Conservation (phyloP, 2,888 invertebrate species). For the Amorpha juglandis region DNA sequence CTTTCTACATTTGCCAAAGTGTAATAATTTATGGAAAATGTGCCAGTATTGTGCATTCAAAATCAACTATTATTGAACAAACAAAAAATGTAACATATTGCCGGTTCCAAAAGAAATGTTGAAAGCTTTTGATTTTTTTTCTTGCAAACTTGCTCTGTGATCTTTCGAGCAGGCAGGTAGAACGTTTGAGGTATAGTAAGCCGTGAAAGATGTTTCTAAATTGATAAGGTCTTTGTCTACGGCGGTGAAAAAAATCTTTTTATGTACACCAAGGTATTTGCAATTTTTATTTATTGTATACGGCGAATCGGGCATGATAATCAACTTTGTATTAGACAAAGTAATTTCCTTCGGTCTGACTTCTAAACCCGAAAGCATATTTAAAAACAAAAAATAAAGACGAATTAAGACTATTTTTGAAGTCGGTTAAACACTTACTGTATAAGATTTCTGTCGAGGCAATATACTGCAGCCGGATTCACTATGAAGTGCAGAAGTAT, state of each 20-base stretch:
- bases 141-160: neutral
- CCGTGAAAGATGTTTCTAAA: slow-evolving; percentile 22
- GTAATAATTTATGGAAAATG: slow-evolving; percentile 13
- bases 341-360: neutral
- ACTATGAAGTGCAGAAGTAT: neutral
- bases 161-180: slow-evolving; percentile 10
- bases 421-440: neutral
- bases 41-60: slow-evolving; percentile 21
- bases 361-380: neutral
- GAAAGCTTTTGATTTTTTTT: slow-evolving; percentile 1
- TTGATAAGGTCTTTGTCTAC: slow-evolving; percentile 17
- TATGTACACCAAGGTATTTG: neutral
- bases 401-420: too few relatives aligned
- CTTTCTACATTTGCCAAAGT: slow-evolving; percentile 4
- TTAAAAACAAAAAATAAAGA: neutral
- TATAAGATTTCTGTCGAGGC: neutral
- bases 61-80: slow-evolving; percentile 6
- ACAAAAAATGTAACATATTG: slow-evolving; percentile 18
- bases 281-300: slow-evolving; percentile 13
- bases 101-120: neutral
- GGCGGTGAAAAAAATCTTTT: neutral
- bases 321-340: neutral
- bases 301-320: neutral
- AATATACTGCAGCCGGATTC: neutral
- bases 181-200: neutral